Evolutionary conservation across 1,140 invertebrate genomes (phyloP), one percentile per base, ranked within the genome.

Genomic region (Pogonognathellus flavescens): DNA sequence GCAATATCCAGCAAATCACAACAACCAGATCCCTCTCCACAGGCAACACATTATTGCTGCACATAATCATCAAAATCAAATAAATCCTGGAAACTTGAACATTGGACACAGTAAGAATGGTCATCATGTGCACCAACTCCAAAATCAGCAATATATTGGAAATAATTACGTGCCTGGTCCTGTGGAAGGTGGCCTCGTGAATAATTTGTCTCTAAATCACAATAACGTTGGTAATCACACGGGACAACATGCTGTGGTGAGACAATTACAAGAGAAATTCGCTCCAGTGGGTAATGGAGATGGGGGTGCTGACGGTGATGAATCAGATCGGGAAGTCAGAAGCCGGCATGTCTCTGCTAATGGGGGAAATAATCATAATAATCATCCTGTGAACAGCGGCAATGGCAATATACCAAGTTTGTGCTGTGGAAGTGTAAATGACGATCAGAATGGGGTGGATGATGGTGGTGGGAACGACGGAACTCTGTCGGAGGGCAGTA

Each of bases 221-320:
- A 55, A 82, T 52, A 53, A 82, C 18, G 80, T 55, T 8, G 70
- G 70, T 41, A 83, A 83, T 83, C 82, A 60, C 31, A 83, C 53
- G 53, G 82, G 57, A 60, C 82, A 83, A 62, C 70, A 82, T 50
- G 84, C 86, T 22, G 84, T 87, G 18, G 84, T 87, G 70, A 84
- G 84, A 80, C 86, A 87, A 80, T 53, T 87, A 18, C 86, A 87
- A 62, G 86, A 85, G 82, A 87, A 87, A 53, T 87, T 87, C 66
- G 59, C 70, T 41, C 70, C 70, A 25, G 60, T 66, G n/a, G 66
- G 66, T 14, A 57, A 31, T 11, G 72, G 52, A 50, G 53, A 20
- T 76, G 84, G 84, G 59, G 49, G 31, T 16, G 84, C 53, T 31
- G 62, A 53, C n/a, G 62, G 62, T 82, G 81, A 57, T 86, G 66